phyloP scores from a whole-genome alignment of 1,140 invertebrate species.

The Brachionus rubens region DNA sequence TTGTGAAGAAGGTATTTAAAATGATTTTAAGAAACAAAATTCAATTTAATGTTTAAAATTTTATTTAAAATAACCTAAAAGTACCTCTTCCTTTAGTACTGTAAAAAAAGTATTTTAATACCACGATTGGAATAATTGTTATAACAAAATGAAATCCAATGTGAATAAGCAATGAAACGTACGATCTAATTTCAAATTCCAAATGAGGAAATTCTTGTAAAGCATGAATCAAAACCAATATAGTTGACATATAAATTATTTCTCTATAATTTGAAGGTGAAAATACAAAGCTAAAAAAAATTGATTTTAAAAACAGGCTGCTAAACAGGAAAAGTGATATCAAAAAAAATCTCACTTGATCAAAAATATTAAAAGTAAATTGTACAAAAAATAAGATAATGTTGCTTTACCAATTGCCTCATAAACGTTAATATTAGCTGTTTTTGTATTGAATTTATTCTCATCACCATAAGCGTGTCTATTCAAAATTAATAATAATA shows the following conservation, averaged over 20 bases:
- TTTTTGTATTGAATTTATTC: not conserved
- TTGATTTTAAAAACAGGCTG: not conserved
- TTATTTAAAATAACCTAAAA: too few relatives aligned
- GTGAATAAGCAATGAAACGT: not conserved
- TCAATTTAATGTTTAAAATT: too few relatives aligned
- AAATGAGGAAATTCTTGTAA: constrained; percentile 5
- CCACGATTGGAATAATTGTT: not conserved
- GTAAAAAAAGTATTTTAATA: constrained; percentile 23
- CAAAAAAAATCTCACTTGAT: constrained; percentile 7
- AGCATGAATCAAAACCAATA: not conserved
- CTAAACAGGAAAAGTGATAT: not conserved
- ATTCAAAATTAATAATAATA: not conserved
- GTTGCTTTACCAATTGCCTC: not conserved
- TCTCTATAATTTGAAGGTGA: not conserved
- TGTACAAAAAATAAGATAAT: not conserved
- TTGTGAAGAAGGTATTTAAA: too few relatives aligned
- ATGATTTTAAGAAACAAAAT: too few relatives aligned
- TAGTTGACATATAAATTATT: not conserved
- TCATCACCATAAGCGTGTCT: not conserved
- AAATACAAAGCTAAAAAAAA: not conserved
- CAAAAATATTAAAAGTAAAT: constrained; percentile 13
- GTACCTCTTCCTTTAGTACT: too few relatives aligned
- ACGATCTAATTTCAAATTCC: not conserved
- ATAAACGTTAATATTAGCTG: not conserved
- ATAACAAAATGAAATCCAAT: not conserved